Evolutionary conservation across 2,797 vertebrate genomes (phyloP), one percentile per base, ranked within the genome.

Genomic region (Mormyrus hasselquistii): DNA sequence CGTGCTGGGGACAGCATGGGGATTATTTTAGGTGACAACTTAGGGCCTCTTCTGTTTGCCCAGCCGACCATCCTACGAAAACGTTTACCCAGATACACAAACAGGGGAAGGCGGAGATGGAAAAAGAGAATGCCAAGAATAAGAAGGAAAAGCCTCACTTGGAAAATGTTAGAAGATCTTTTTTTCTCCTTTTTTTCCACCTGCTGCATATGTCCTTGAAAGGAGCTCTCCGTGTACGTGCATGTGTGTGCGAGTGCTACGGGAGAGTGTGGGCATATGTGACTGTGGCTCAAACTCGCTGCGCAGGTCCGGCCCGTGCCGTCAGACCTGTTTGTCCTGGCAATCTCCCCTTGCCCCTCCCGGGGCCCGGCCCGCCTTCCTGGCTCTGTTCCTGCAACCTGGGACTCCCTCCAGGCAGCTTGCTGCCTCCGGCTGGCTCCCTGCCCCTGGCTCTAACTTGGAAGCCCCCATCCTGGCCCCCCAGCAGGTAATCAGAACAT

Each of bases 21-120:
- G 59, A 87, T 65, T 87, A 87, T 87, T 87, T 87, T 87, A 87
- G 86, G 86, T 87, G 86, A 62, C 86, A 69, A n/a, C 86, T 44
- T 57, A 87, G 14, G 38, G 55, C 57, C 4, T 57, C 55, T 62
- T 87, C 86, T 87, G 86, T 87, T 87, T 87, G 86, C 57, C 8
- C 29, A 62, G 86, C 22, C 41, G 57, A 59, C 55, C 16, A 38
- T 87, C 86, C 57, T 87, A 65, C 12, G 38, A 87, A 87, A 87
- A 87, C 57, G 86, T 87, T 87, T 87, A 87, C 86, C 55, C 41
- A 69, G 55, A 87, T 57, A 87, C 55, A 87, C 86, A 87, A 41
- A 69, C 55, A 62, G 38, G 55, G 25, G 57, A 65, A 65, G 86
- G 86, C 86, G 6, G 57, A 49, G 57, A 49, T 65, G 86, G 86